A percentile compares a stretch with the other conserved stretches of the same genome.
Evolutionary conservation across 2,797 vertebrate species (phyloP).

Genomic region (Amblyopsis hoosieri): DNA sequence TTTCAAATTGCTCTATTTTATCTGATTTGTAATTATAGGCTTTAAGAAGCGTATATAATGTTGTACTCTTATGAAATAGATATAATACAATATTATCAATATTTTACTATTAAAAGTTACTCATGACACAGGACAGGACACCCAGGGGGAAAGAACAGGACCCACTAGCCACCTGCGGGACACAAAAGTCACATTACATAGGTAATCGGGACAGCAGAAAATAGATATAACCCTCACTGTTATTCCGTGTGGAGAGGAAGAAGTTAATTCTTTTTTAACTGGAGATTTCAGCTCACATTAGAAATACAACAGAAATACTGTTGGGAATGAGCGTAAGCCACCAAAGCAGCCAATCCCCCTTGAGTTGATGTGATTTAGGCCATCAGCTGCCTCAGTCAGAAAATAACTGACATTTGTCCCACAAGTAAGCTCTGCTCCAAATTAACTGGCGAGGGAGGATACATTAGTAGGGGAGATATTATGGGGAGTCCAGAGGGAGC

Average conservation of each 20-base stretch:
- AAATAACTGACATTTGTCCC: slow-evolving; percentile 74
- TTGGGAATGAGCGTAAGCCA: slow-evolving; percentile 20
- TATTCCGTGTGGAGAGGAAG: neutral
- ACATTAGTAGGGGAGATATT: slow-evolving; percentile 67
- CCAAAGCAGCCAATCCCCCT: slow-evolving; percentile 33
- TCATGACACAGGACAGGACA: too few species aligned
- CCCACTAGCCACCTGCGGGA: too few species aligned
- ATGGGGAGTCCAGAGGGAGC: slow-evolving; percentile 67
- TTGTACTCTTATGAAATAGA: too few species aligned
- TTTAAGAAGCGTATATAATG: too few species aligned
- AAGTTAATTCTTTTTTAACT: neutral
- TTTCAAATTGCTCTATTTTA: too few species aligned
- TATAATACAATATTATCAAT: too few species aligned
- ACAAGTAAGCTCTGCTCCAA: slow-evolving; percentile 63
- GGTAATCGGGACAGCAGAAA: too few species aligned
- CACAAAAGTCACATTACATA: too few species aligned
- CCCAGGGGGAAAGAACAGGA: too few species aligned
- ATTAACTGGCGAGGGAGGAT: slow-evolving; percentile 71
- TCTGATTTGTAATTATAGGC: too few species aligned
- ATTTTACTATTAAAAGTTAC: too few species aligned
- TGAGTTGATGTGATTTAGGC: slow-evolving; percentile 66
- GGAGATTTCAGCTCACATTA: neutral
- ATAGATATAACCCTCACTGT: too few species aligned
- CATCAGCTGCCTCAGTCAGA: slow-evolving; percentile 61
- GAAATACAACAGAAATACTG: slow-evolving; percentile 9